Base-by-base conservation (phyloP, 2,113 vertebrate genomes). In the Sinosuthora webbiana region DNA sequence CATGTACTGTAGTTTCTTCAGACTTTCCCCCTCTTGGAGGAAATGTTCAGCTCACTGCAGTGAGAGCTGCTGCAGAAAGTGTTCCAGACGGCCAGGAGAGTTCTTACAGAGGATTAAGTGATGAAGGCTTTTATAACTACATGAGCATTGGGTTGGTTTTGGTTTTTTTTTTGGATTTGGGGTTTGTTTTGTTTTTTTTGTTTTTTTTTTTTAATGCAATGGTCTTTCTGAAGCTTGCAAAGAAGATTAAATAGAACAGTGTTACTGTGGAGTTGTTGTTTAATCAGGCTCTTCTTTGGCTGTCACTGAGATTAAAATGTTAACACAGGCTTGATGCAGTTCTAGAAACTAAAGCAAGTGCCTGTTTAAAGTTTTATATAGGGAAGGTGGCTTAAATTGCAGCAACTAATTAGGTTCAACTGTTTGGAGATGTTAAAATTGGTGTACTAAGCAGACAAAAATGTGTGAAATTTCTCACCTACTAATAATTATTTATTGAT, bases 391-490 rank as follows among this genome's bases (percentile, higher is more conserved):
- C 91, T 95, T 95, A 92, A 97, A 93, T 53, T 75, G 70, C 33
- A 71, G 53, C 21, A 23, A 14, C n/a, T 24, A 41, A 52, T 82
- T 69, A 35, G 25, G 59, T 55, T 63, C 7, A 65, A 1, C 57
- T 81, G 41, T 52, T 57, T 71, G 45, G 52, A 87, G 62, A 62
- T 55, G 30, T 75, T 94, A 71, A 90, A 91, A 18, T n/a, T 69
- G 20, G 15, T 73, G 68, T 52, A 56, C 37, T 79, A 50, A 92
- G 64, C 41, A 31, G 75, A 44, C n/a, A 89, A 90, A 92, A 91
- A 85, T 60, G 57, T 88, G 53, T 87, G 91, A 92, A 92, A 95
- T 97, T 97, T 96, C 88, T n/a, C 68, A 90, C 75, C 79, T 95
- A 53, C 79, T 91, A 30, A 33, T 57, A 92, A 87, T 80, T 67